phyloP scores from a whole-genome alignment of 2,797 vertebrate species.

The Cottoperca gobio region DNA sequence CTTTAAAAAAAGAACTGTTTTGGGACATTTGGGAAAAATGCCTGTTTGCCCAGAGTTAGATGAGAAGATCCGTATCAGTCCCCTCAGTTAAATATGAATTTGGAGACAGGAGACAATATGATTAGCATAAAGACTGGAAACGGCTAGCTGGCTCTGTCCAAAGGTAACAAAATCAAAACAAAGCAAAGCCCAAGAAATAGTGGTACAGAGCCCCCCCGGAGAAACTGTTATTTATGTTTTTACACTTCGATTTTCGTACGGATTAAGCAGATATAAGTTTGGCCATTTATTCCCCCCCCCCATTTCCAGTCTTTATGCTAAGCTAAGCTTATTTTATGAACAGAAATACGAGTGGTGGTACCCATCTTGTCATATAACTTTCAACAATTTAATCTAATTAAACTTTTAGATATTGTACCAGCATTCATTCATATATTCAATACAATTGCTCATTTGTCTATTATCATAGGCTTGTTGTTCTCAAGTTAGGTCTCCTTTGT shows the following conservation, averaged over 20 bases:
- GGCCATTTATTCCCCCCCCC: neutral
- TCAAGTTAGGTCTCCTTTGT: neutral
- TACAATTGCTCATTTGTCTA: neutral
- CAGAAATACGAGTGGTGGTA: too few species aligned
- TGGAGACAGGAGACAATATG: neutral
- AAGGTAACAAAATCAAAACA: neutral
- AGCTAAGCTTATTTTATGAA: neutral
- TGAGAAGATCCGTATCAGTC: neutral
- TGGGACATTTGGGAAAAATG: neutral
- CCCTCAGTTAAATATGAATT: neutral
- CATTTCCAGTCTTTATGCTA: neutral
- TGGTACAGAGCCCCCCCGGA: neutral
- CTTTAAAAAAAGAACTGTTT: neutral
- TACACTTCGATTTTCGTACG: neutral
- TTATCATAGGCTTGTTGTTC: neutral
- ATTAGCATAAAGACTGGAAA: neutral
- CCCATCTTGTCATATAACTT: neutral
- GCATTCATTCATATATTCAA: neutral
- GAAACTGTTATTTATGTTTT: neutral
- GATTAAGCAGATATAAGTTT: neutral
- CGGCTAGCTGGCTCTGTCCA: neutral
- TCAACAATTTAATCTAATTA: neutral
- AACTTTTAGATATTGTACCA: neutral
- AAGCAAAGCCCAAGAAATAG: neutral
- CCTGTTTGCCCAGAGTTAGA: neutral